Conservation (phyloP, 2,113 vertebrate genomes). For the Myotis yumanensis region DNA sequence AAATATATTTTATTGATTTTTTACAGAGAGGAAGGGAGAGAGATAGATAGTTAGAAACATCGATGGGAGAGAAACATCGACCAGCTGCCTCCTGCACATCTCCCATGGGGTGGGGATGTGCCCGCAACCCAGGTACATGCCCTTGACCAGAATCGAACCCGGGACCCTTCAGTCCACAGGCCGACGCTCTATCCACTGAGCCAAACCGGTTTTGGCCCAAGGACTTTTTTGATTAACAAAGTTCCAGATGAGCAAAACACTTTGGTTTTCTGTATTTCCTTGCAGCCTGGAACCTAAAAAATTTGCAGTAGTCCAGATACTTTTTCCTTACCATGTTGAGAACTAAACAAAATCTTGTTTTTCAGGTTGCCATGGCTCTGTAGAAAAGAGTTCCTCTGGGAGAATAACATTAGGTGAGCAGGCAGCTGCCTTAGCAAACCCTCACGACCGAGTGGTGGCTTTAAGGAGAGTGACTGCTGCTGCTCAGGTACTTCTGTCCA, state of each 20-base stretch:
- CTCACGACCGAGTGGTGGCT: constrained; percentile 95
- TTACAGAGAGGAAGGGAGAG: too few species aligned
- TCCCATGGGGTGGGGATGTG: too few species aligned
- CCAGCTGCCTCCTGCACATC: too few species aligned
- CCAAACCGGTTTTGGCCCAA: too few species aligned
- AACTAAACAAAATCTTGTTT: constrained; percentile 20
- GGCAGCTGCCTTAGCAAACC: constrained; percentile 92
- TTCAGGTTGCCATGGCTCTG: constrained; percentile 93
- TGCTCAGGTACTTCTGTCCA: constrained; percentile 95
- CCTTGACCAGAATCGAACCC: too few species aligned
- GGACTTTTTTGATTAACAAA: not conserved
- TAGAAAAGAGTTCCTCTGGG: constrained; percentile 96
- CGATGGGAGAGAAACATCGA: too few species aligned
- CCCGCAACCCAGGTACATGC: too few species aligned
- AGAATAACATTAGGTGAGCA: constrained; percentile 95
- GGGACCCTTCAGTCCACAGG: too few species aligned
- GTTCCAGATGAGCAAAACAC: constrained; percentile 16
- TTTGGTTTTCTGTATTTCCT: not conserved
- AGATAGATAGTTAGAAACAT: too few species aligned
- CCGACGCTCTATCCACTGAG: too few species aligned
- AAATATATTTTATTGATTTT: too few species aligned
- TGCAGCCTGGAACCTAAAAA: not conserved
- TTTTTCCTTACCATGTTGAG: constrained; percentile 22
- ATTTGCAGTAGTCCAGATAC: not conserved
- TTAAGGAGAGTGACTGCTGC: constrained; percentile 95